Conservation (phyloP, 2,113 vertebrate species). For the Cacatua alba region DNA sequence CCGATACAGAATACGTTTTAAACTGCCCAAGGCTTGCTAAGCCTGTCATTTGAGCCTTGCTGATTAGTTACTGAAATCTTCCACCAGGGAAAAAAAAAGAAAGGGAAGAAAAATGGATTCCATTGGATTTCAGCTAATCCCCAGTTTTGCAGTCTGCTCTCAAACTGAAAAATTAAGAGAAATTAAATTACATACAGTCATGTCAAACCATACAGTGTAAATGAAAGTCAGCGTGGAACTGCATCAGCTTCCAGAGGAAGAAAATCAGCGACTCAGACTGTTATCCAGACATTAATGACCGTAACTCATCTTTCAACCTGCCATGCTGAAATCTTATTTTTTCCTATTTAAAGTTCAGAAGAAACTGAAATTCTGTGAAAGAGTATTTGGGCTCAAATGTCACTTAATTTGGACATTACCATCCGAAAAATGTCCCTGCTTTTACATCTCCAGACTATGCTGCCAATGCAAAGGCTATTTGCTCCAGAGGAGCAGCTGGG, state of each 20-base stretch:
- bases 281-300: background rate
- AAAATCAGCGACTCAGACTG: background rate
- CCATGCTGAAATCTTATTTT: background rate
- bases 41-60: background rate
- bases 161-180: background rate
- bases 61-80: background rate
- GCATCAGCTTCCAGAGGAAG: background rate
- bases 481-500: background rate
- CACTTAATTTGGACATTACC: background rate
- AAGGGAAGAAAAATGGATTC: background rate
- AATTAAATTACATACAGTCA: background rate
- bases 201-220: background rate
- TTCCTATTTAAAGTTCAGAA: background rate
- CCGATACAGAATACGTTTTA: background rate
- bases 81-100: background rate
- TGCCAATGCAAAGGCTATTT: background rate
- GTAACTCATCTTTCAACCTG: background rate
- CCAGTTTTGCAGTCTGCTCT: conserved; percentile 5
- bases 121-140: background rate
- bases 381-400: background rate
- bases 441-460: background rate
- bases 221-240: background rate
- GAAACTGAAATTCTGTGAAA: background rate
- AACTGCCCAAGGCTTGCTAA: background rate
- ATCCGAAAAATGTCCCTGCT: background rate